Conservation (phyloP, 2,113 vertebrate species). For the Gavia stellata region DNA sequence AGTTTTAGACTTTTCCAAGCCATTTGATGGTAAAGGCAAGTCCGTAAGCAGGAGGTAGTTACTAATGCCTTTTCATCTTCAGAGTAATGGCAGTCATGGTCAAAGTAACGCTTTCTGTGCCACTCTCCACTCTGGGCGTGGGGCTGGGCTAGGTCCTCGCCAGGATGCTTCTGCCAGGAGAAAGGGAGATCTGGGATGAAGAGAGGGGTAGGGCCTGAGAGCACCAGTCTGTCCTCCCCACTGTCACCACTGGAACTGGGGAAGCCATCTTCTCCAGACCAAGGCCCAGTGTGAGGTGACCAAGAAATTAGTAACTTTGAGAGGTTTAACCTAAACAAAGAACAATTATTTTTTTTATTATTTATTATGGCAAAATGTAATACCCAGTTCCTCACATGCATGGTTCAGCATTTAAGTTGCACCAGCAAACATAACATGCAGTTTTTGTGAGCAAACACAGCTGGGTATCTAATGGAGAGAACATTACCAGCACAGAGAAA, state of each 20-base stretch:
- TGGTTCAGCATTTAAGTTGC: background rate
- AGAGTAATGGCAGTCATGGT: rapidly evolving
- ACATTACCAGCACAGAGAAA: background rate
- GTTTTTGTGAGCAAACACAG: background rate
- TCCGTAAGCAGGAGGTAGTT: background rate
- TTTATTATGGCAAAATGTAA: background rate
- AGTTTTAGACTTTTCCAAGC: constrained; percentile 16
- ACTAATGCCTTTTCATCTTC: background rate
- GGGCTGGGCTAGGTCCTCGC: background rate
- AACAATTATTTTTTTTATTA: background rate
- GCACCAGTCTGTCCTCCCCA: background rate
- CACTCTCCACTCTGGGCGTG: rapidly evolving
- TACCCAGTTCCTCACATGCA: background rate
- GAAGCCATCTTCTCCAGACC: background rate
- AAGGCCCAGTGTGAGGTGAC: background rate
- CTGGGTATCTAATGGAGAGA: background rate
- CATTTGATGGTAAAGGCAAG: background rate
- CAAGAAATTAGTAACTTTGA: background rate
- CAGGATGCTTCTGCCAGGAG: background rate
- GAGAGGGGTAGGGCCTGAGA: background rate
- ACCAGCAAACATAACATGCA: background rate
- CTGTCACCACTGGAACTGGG: rapidly evolving
- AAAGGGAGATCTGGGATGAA: background rate
- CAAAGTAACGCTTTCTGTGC: background rate
- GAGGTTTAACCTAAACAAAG: background rate